Conservation (phyloP, 2,797 vertebrate genomes). For the Tangara arthus region DNA sequence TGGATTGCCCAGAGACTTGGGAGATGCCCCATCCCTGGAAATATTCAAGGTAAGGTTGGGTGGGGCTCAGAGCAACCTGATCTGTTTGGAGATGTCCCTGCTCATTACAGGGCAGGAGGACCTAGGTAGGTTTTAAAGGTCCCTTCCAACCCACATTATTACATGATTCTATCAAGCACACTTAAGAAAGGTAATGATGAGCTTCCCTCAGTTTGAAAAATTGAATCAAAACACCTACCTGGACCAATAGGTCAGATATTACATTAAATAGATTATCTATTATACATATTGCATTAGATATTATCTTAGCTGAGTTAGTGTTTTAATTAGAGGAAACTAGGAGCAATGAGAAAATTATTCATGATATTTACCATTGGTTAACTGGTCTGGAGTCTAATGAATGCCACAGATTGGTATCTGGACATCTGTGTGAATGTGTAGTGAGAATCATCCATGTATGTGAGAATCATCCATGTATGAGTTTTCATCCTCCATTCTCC, state of each 20-base stretch:
- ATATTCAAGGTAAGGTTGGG: not conserved
- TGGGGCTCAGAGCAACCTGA: not conserved
- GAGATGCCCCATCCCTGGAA: not conserved
- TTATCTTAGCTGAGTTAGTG: not conserved
- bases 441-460: not conserved
- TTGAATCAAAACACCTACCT: not conserved
- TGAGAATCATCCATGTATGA: not conserved
- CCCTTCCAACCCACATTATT: not conserved
- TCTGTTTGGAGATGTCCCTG: not conserved
- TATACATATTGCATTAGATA: not conserved
- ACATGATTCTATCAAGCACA: not conserved
- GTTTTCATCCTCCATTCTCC: not conserved
- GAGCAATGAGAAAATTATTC: not conserved
- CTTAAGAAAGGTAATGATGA: not conserved
- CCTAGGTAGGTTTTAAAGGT: not conserved
- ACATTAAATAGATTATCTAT: not conserved
- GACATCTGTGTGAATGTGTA: not conserved
- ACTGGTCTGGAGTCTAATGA: not conserved
- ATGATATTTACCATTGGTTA: not conserved
- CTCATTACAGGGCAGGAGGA: not conserved
- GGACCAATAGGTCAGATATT: not conserved
- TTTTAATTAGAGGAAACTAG: not conserved
- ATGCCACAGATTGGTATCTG: not conserved
- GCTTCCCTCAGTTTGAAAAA: not conserved
- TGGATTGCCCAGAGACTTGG: not conserved